Conservation (phyloP, 2,888 invertebrate species). For the Cerastoderma edule region DNA sequence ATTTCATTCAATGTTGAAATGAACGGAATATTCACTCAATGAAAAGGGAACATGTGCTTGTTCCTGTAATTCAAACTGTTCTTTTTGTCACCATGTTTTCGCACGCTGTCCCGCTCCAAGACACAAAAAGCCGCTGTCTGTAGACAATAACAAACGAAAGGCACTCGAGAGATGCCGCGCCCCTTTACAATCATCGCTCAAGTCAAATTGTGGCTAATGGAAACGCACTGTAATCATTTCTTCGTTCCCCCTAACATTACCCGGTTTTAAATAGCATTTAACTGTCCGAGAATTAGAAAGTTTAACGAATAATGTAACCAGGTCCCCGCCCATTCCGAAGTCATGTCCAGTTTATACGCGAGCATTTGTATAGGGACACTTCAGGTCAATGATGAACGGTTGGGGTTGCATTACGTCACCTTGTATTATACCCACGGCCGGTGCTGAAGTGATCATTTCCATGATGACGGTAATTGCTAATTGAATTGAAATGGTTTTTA, state of each 20-base stretch:
- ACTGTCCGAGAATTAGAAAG: constrained; percentile 60
- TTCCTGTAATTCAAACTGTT: too few species aligned
- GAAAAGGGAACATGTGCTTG: too few species aligned
- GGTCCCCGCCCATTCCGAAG: constrained; percentile 53
- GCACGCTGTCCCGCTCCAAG: too few species aligned
- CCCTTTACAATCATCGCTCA: constrained; percentile 34
- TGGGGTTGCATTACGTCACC: constrained; percentile 6
- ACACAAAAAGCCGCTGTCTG: too few species aligned
- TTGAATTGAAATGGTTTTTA: too few species aligned
- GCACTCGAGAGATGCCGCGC: constrained; percentile 49
- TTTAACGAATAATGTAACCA: constrained; percentile 53
- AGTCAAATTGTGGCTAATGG: constrained; percentile 51
- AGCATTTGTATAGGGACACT: constrained; percentile 39
- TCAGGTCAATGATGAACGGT: constrained; percentile 44
- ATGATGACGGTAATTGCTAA: too few species aligned
- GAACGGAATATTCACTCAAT: too few species aligned
- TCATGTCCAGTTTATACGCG: constrained; percentile 50
- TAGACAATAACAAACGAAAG: too few species aligned
- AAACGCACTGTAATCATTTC: constrained; percentile 52
- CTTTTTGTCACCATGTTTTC: too few species aligned
- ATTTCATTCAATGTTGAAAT: too few species aligned
- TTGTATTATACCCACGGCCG: constrained; percentile 3
- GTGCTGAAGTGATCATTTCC: constrained; percentile 5
- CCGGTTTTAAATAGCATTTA: constrained; percentile 61
- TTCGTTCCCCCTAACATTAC: constrained; percentile 53